Evolutionary conservation across 2,797 vertebrate species (phyloP), one percentile per base, ranked within the genome.

Genomic region (Alcedo quadribrachys): DNA sequence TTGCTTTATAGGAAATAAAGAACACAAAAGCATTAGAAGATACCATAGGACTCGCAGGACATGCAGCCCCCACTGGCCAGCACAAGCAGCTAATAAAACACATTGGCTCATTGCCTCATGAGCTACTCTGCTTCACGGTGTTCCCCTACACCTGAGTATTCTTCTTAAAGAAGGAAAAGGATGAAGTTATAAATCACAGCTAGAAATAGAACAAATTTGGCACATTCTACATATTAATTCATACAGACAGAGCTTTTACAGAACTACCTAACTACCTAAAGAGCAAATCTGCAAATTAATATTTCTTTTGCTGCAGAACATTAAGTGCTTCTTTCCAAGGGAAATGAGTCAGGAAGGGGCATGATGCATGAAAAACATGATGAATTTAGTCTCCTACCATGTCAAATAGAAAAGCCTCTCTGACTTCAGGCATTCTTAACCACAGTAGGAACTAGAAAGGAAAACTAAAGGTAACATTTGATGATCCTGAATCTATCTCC

Each of bases 1-100:
- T 82, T 90, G 28, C 77, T 93, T 93, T 92, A 85, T 63, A 67
- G 69, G 42, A 90, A 90, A 85, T 78, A 94, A 95, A 92, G 85
- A 90, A 87, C 84, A 80, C 48, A 63, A 73, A n/a, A 33, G 2
- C 15, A 13, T 45, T 87, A 40, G 69, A 51, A 89, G 33, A 75
- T 27, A 37, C 65, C 68, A 67, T 10, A 48, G 51, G 51, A 46
- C 40, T 83, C 90, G 73, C 45, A 73, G 22, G 76, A 30, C 51
- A 5, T 48, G 79, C 73, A 85, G 2, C 76, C 66, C 73, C 78
- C 86, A 45, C 46, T 2, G 9, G 75, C 22, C 57, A 92, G 66
- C 46, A 51, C 69, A 62, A 50, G 30, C 19, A 67, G 92, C 86
- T 92, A 71, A 89, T 76, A 73, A 92, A 92, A 85, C 66, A 65